Evolutionary conservation across 2,888 invertebrate genomes (phyloP).

Genomic region (Onchidella celtica): DNA sequence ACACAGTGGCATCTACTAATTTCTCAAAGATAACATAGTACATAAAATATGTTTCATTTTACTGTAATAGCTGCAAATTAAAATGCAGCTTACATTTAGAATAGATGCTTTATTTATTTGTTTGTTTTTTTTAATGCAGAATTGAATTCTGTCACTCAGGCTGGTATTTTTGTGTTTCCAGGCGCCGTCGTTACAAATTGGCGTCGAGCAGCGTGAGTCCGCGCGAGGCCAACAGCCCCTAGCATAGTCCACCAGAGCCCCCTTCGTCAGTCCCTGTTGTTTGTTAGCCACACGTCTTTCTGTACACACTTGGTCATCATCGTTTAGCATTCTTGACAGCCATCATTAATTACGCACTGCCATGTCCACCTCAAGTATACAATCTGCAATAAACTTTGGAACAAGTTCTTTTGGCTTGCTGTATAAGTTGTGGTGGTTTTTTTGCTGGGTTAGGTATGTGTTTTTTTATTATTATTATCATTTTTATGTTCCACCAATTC

Average conservation of each 20-base stretch:
- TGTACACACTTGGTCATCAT: slow-evolving; percentile 43
- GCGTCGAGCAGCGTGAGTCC: slow-evolving; percentile 73
- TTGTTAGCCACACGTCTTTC: slow-evolving; percentile 51
- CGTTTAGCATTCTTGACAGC: slow-evolving; percentile 39
- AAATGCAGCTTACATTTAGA: too few species aligned
- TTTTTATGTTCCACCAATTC: not conserved
- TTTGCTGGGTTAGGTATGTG: slow-evolving; percentile 31
- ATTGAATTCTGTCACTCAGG: slow-evolving; percentile 26
- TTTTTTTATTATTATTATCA: slow-evolving; percentile 9
- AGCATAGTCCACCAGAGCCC: slow-evolving; percentile 67
- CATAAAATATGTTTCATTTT: too few species aligned
- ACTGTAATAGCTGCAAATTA: too few species aligned
- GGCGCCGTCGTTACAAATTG: slow-evolving; percentile 76
- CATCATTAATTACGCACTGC: slow-evolving; percentile 25
- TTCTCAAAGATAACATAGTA: too few species aligned
- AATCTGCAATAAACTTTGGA: slow-evolving; percentile 37
- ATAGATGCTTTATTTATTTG: too few species aligned
- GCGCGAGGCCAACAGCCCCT: slow-evolving; percentile 72
- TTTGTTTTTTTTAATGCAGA: too few species aligned
- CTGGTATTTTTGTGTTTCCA: slow-evolving; percentile 58
- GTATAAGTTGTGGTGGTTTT: slow-evolving; percentile 6
- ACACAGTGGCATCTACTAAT: too few species aligned
- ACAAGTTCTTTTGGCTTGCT: slow-evolving; percentile 32
- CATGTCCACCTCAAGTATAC: slow-evolving; percentile 9
- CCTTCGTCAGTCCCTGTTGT: slow-evolving; percentile 49